These are phyloP conservation scores for Drosophila melanogaster DNA, from an alignment of 1,140 invertebrate species.

Conservation along the genomic window Release_6_plus_ISO1_MT NT_037436.4:18867501-18868000, in stretches of 20 bases:
- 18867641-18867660: not conserved
- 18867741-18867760: slow-evolving; percentile 5
- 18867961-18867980: slow-evolving; percentile 65
- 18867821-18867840: slow-evolving; percentile 30
- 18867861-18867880: slow-evolving; percentile 27
- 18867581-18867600: too few relatives aligned
- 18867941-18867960: slow-evolving; percentile 78
- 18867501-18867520: too few relatives aligned
- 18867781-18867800: slow-evolving; percentile 69
- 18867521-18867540: too few relatives aligned
- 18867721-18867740: slow-evolving; percentile 32
- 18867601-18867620: too few relatives aligned
- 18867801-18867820: slow-evolving; percentile 22
- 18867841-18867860: slow-evolving; percentile 6
- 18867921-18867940: slow-evolving; percentile 74
- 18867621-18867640: not conserved
- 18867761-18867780: slow-evolving; percentile 43
- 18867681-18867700: not conserved
- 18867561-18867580: too few relatives aligned
- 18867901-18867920: slow-evolving; percentile 75
- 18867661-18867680: too few relatives aligned
- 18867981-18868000: slow-evolving; percentile 33
- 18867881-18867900: slow-evolving; percentile 77
- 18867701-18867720: not conserved
- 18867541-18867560: too few relatives aligned